Percentiles rank a stretch among this genome's conserved stretches.
Evolutionary conservation across 2,888 invertebrate genomes (phyloP).

Genomic region (Nomada flava): DNA sequence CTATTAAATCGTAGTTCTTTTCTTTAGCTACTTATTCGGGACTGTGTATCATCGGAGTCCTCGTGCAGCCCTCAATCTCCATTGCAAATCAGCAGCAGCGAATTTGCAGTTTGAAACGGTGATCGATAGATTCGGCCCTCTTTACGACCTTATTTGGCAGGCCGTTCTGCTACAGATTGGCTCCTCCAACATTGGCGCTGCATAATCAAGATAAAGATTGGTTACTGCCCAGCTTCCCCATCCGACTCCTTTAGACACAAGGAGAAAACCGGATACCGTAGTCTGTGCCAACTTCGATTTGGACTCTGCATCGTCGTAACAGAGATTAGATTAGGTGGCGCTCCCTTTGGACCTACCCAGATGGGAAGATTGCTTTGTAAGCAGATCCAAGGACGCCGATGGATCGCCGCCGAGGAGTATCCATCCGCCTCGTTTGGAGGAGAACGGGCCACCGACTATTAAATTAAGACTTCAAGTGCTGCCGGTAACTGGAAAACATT

Average conservation of each 20-base stretch:
- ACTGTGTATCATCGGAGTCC: conserved; percentile 23
- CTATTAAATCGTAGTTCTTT: conserved; percentile 27
- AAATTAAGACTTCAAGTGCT: conserved; percentile 59
- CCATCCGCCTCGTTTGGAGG: conserved; percentile 58
- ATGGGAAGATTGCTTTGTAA: conserved; percentile 80
- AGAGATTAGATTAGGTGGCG: conserved; percentile 77
- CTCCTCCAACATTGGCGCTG: conserved; percentile 71
- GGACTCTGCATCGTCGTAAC: conserved; percentile 72
- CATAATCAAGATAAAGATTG: conserved; percentile 78
- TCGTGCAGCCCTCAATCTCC: conserved; percentile 49
- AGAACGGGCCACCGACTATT: conserved; percentile 45
- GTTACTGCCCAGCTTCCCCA: conserved; percentile 64
- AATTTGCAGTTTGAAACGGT: conserved; percentile 63
- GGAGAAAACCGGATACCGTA: conserved; percentile 59
- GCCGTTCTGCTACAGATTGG: conserved; percentile 68
- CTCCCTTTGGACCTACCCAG: conserved; percentile 73
- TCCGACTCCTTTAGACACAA: conserved; percentile 54
- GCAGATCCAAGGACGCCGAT: conserved; percentile 71
- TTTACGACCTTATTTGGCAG: conserved; percentile 75
- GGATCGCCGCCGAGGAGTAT: conserved; percentile 46
- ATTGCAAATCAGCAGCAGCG: conserved; percentile 62
- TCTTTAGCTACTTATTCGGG: conserved; percentile 42
- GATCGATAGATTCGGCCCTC: conserved; percentile 66
- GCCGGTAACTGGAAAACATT: conserved; percentile 46
- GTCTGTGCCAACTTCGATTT: conserved; percentile 76